These are phyloP conservation scores for Luidia sarsii DNA, from an alignment of 53 echinoderm and acorn worm species.

Conservation along the genomic window DNA sequence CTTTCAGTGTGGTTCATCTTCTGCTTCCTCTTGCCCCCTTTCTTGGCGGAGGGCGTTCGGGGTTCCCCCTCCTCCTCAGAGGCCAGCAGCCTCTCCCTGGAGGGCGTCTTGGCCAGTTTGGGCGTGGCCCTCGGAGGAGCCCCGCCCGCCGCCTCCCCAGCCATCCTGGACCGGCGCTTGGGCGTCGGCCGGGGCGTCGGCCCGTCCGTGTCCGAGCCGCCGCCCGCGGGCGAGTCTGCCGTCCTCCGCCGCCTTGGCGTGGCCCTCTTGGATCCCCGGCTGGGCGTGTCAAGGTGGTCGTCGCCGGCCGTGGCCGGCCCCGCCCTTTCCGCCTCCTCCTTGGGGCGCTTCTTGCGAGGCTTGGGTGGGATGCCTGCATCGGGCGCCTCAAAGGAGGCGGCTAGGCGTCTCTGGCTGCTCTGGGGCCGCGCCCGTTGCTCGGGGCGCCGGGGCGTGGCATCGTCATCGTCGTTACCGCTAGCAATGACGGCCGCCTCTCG, in stretches of 20 bases:
- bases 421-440: slow-evolving; percentile 17
- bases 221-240: background rate
- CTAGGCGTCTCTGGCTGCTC: slow-evolving; percentile 15
- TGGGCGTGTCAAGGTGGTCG: background rate
- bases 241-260: slow-evolving; percentile 3
- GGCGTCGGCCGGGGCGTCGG: background rate
- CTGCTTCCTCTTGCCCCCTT: slow-evolving; percentile 74
- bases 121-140: background rate
- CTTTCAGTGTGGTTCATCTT: slow-evolving; percentile 61
- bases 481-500: slow-evolving; percentile 26
- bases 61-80: slow-evolving; percentile 37
- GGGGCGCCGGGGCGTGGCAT: slow-evolving; percentile 41
- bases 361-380: slow-evolving; percentile 44
- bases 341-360: slow-evolving; percentile 33
- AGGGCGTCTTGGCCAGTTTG: slow-evolving; percentile 22
- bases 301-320: background rate
- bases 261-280: slow-evolving; percentile 30
- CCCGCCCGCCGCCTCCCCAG: background rate
- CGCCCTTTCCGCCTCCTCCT: background rate
- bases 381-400: slow-evolving; percentile 7
- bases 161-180: slow-evolving; percentile 39
- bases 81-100: slow-evolving; percentile 55
- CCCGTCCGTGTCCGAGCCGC: background rate
- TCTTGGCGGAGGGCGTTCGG: slow-evolving; percentile 35
- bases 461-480: slow-evolving; percentile 27